A percentile compares a stretch with the other conserved stretches of the same genome.
Evolutionary conservation across 2,113 vertebrate species (phyloP).

Genomic region (Platycercus adscitus): DNA sequence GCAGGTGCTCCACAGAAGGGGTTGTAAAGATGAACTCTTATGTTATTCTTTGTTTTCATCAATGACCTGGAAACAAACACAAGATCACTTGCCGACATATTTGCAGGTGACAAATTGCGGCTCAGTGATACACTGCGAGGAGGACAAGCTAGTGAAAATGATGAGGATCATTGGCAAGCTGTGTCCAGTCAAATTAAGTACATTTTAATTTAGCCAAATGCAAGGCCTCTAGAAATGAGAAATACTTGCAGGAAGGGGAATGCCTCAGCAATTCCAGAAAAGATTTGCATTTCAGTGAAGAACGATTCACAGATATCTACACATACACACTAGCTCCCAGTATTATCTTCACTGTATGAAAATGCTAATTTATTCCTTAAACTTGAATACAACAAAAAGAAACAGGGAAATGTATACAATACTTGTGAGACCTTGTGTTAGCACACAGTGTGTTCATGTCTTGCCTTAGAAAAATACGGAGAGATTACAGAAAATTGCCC

Average conservation of each 20-base stretch:
- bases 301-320: not conserved
- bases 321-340: not conserved
- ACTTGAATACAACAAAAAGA: not conserved
- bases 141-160: not conserved
- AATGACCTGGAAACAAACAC: not conserved
- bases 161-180: not conserved
- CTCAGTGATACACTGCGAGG: rapidly evolving
- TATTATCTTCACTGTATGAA: not conserved
- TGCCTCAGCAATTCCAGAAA: not conserved
- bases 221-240: not conserved
- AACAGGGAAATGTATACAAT: not conserved
- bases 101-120: not conserved
- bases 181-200: not conserved
- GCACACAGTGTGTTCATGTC: not conserved
- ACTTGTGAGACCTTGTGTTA: not conserved
- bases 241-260: not conserved
- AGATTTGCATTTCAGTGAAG: not conserved
- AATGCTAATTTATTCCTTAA: not conserved
- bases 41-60: not conserved
- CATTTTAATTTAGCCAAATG: not conserved
- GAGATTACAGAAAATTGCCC: not conserved
- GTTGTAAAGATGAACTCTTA: not conserved
- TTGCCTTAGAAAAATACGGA: not conserved
- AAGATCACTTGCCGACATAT: not conserved
- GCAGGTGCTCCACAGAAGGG: not conserved